A percentile compares a stretch with the other conserved stretches of the same genome.
Evolutionary conservation across 2,797 vertebrate species (phyloP).

Genomic region (Periophthalmus magnuspinnatus): DNA sequence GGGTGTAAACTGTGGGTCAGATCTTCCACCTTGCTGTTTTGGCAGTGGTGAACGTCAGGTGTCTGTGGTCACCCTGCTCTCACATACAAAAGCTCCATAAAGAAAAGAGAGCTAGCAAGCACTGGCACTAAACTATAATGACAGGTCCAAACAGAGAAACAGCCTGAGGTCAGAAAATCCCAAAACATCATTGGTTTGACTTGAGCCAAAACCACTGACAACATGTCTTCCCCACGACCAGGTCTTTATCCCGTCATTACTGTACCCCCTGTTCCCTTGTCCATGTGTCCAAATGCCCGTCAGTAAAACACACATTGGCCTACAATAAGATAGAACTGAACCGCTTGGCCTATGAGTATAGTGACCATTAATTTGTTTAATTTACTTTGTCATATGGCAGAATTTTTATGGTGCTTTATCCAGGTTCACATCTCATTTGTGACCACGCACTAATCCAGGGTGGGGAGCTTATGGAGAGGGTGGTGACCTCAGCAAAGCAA

Average conservation of each 20-base stretch:
- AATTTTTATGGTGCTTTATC: conserved; percentile 6
- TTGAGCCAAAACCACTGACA: conserved; percentile 59
- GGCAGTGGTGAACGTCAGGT: conserved; percentile 36
- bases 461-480: conserved; percentile 44
- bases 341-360: neutral
- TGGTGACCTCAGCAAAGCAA: conserved; percentile 18
- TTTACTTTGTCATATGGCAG: conserved; percentile 10
- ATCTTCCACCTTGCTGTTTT: conserved; percentile 30
- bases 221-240: conserved; percentile 37
- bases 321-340: conserved; percentile 2
- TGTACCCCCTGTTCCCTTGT: conserved; percentile 19
- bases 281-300: conserved; percentile 22
- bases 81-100: conserved; percentile 15
- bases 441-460: conserved; percentile 48
- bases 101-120: conserved; percentile 30
- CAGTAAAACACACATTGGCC: conserved; percentile 10
- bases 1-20: conserved; percentile 25
- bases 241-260: conserved; percentile 19
- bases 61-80: conserved; percentile 40
- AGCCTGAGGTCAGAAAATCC: conserved; percentile 58
- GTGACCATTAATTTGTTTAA: conserved; percentile 1
- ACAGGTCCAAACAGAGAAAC: conserved; percentile 54
- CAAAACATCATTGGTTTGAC: conserved; percentile 42
- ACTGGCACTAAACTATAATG: conserved; percentile 35
- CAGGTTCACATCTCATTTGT: conserved; percentile 30